Base-by-base conservation (phyloP, 2,888 invertebrate genomes). In the Anarsia innoxiella region DNA sequence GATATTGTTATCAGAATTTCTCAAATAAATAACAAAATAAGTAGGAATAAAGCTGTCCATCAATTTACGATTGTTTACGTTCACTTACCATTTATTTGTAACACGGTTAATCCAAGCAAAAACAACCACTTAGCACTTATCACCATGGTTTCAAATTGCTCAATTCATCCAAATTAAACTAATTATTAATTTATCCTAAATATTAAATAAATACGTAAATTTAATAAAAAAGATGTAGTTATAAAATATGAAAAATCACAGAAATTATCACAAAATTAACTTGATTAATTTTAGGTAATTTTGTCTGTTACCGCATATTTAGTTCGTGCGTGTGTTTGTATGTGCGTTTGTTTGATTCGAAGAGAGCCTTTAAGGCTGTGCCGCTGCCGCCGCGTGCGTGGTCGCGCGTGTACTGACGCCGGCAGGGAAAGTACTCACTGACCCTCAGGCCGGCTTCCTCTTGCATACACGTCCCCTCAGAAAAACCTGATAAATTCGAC, bases 341-440 rank as follows among this genome's bases (percentile, higher is more conserved):
- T 13, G 33, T 9, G 25, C 4, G 12, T 27, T 27, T 8, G 33
- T 3, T 25, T 25, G 19, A 3, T 19, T 19, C 8, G 19, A n/a
- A n/a, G n/a, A 19, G 4, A 19, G 19, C 23, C 31, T 16, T 31
- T n/a, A n/a, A n/a, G 45, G 39, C 44, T 41, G 37, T 46, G 40
- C 43, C 43, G 48, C 53, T 74, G 76, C 72, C 59, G 45, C 31
- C 45, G 52, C 59, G 60, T 59, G 58, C 64, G 66, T 70, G 49
- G 53, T 50, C 54, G 49, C 59, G 48, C 56, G 55, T 49, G 51
- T 4, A 80, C 80, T 83, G 73, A n/a, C 10, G 34, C 49, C 60
- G 78, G 23, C 50, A 61, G 78, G 72, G 80, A 83, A 78, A 83
- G 82, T 80, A 55, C 12, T 19, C 26, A 53, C 50, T 59, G 64